phyloP scores from a whole-genome alignment of 1,140 invertebrate species.

The Drosophila pectinifera region DNA sequence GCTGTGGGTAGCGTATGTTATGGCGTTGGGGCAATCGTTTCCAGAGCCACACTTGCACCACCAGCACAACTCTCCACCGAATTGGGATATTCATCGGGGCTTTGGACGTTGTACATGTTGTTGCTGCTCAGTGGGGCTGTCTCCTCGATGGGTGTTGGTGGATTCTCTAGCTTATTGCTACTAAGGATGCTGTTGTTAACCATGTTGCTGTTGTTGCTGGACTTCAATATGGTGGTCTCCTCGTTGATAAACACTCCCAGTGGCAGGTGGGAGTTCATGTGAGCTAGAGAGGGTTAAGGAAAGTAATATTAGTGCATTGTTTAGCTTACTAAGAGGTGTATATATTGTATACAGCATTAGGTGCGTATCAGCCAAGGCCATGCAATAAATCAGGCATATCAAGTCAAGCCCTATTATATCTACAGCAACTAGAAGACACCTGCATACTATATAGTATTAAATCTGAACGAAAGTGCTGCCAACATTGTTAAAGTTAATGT shows the following conservation, averaged over 20 bases:
- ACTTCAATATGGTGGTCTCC: constrained; percentile 24
- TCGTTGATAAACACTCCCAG: constrained; percentile 61
- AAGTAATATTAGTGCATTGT: constrained; percentile 9
- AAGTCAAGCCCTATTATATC: constrained; percentile 5
- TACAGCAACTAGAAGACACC: not conserved
- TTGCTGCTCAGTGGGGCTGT: constrained; percentile 38
- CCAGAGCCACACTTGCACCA: constrained; percentile 35
- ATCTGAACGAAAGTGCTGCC: not conserved
- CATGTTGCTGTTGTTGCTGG: constrained; percentile 14
- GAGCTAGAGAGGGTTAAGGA: constrained; percentile 42
- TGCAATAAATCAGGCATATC: constrained; percentile 11
- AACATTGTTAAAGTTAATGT: not conserved
- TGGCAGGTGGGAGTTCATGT: constrained; percentile 69
- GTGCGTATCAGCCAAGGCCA: constrained; percentile 25
- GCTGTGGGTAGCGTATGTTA: constrained; percentile 40
- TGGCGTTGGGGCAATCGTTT: constrained; percentile 54
- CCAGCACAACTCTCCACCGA: constrained; percentile 64
- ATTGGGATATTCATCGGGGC: constrained; percentile 53
- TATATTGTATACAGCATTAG: constrained; percentile 1
- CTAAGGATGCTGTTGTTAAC: not conserved
- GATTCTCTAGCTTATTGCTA: constrained; percentile 21
- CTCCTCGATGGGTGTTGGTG: constrained; percentile 22
- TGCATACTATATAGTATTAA: not conserved
- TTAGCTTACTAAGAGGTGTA: not conserved
- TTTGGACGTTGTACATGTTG: constrained; percentile 20